Evolutionary conservation across 2,888 invertebrate species (phyloP), one percentile per base, ranked within the genome.

Genomic region (Vannuccia rotundouncinata): DNA sequence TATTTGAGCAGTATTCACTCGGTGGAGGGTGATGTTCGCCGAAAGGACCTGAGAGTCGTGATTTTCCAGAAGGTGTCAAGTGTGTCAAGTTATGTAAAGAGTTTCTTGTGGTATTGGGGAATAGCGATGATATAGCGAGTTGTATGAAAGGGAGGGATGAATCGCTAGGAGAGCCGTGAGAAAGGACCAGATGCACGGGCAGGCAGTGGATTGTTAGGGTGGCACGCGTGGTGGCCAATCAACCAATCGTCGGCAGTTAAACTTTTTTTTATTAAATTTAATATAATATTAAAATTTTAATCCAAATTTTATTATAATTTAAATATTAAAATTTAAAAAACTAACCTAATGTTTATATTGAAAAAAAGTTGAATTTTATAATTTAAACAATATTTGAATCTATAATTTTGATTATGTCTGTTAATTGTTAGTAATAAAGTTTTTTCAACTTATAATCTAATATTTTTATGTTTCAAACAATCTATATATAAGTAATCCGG

Each of bases 141-240:
- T 5, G 25, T 5, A 22, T 13, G 66, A 66, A 2, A 66, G 66
- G 25, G 25, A 66, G 66, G 66, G 66, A 2, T 66, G 66, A 27
- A 66, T 22, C 22, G 66, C 66, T 2, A 22, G 2, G 25, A 22
- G 2, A 66, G 5, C 25, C 66, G 66, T 66, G 66, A 22, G 66
- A 66, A 66, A 17, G 66, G 66, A 66, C 66, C 66, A 66, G 66
- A 66, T 66, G 66, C 66, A 66, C 13, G 66, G 66, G 22, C 66
- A 27, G 5, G 22, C 25, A 66, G 66, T 66, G 66, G 66, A 66
- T 66, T 66, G 22, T 66, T 13, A n/a, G 66, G 13, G 17, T 66
- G 66, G 66, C 66, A 66, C 66, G 66, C 22, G 66, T 66, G 22
- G 17, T 13, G 17, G 10, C 5, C 17, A 45, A 45, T 45, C 45